Evolutionary conservation across 2,888 invertebrate genomes (phyloP), one percentile per base, ranked within the genome.

Genomic region (Monoplex corrugatus): DNA sequence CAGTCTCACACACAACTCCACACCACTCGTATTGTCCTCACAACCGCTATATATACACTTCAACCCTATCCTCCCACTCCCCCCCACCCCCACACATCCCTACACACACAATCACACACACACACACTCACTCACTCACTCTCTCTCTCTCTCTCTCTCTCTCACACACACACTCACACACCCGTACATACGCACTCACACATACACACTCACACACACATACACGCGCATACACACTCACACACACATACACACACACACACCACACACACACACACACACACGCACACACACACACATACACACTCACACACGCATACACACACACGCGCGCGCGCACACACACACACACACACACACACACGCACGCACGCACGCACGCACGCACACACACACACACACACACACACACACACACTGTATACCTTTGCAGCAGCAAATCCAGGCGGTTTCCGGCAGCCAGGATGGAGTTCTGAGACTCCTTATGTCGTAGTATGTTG

Each of bases 401-500:
- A 57, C n/a, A n/a, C n/a, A n/a, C n/a, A n/a, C n/a, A n/a, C n/a
- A n/a, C n/a, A n/a, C n/a, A n/a, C n/a, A n/a, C n/a, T n/a, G n/a
- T n/a, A 90, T 91, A 95, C 95, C 95, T 95, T 90, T 94, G 94
- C 75, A 96, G 91, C 63, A 95, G 93, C 50, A 96, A 93, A 90
- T 95, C 95, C 86, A 96, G 90, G 87, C 94, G 94, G 91, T 96
- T 95, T 72, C 96, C 96, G 90, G 93, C 93, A 28, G 92, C 92
- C 38, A 96, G 87, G 89, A 96, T 95, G 45, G 92, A 90, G 87
- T 95, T 94, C 91, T 96, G 96, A 45, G 96, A 96, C 86, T 96
- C 95, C 90, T 95, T 95, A 91, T 96, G 96, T 87, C 92, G 93
- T 89, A 96, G 89, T 3, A 88, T 90, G 28, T 94, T 93, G 10